These are phyloP conservation scores for Epizoanthus stellaris DNA, from an alignment of 92 coral and sea anemone species.

Conservation along the genomic window DNA sequence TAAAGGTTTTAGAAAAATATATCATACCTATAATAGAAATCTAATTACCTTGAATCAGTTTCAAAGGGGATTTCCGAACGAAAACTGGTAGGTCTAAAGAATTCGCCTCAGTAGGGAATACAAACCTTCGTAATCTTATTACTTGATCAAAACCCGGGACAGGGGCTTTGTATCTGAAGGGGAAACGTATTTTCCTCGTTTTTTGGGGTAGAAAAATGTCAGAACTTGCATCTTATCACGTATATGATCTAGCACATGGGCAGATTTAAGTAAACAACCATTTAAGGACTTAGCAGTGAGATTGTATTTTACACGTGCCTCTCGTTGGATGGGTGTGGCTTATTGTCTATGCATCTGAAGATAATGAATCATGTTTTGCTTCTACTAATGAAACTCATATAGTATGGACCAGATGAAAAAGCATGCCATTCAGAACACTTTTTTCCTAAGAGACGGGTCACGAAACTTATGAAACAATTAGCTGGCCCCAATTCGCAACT, in stretches of 20 bases:
- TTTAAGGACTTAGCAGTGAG: slow-evolving; percentile 64
- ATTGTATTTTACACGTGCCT: slow-evolving; percentile 90
- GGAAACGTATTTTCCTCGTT: too few relatives aligned
- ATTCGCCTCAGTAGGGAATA: not conserved
- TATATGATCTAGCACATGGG: slow-evolving; percentile 63
- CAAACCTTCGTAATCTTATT: not conserved
- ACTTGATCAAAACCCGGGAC: not conserved
- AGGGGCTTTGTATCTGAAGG: not conserved
- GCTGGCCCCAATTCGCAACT: not conserved
- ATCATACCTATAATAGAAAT: not conserved
- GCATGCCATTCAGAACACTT: slow-evolving; percentile 19
- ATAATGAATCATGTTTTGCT: slow-evolving; percentile 69
- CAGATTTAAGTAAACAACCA: slow-evolving; percentile 69
- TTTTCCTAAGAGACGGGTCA: slow-evolving; percentile 29
- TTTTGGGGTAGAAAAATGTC: not conserved
- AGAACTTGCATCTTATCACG: slow-evolving; percentile 30
- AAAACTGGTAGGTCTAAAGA: not conserved
- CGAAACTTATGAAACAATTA: slow-evolving; percentile 26
- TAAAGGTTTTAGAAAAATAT: not conserved
- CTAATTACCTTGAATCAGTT: slow-evolving; percentile 9
- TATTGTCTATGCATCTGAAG: slow-evolving; percentile 66
- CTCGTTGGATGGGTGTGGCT: slow-evolving; percentile 77
- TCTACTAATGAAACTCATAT: slow-evolving; percentile 62
- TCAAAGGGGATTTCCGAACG: slow-evolving; percentile 3
- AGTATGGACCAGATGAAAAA: slow-evolving; percentile 57